Evolutionary conservation across 2,888 invertebrate species (phyloP).

Genomic region (Nineta flava): DNA sequence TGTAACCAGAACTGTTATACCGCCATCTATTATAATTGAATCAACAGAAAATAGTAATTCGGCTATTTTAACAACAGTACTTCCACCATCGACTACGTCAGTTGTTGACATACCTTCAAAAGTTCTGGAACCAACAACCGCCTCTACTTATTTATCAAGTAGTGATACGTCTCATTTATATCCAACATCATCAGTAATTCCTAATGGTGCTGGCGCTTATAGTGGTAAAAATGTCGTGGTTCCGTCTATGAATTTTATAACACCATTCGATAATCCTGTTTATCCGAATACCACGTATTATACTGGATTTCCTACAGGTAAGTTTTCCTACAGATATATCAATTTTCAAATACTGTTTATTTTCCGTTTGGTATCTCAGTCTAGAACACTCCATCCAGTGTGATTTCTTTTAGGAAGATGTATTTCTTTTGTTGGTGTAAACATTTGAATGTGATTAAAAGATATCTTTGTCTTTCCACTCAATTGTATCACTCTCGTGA

Average conservation of each 20-base stretch:
- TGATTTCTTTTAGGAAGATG: no score
- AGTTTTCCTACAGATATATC: no score
- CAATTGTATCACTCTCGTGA: no score
- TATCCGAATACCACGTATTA: slow-evolving; percentile 24
- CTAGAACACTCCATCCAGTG: no score
- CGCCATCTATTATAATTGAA: background rate
- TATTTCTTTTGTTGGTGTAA: no score
- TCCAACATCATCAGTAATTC: background rate
- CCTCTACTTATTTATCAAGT: background rate
- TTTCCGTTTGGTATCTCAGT: no score
- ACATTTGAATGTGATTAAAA: no score
- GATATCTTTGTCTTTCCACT: no score
- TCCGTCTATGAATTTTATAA: slow-evolving; percentile 21
- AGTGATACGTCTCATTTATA: no score
- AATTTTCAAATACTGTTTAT: no score
- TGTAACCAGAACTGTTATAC: no score
- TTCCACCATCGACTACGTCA: background rate
- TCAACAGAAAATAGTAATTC: background rate
- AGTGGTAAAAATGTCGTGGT: background rate
- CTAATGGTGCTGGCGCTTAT: background rate
- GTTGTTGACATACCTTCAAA: background rate
- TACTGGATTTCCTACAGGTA: slow-evolving; percentile 23
- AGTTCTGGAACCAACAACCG: background rate
- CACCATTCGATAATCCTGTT: slow-evolving; percentile 29
- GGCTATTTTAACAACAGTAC: background rate